phyloP scores from a whole-genome alignment of 2,113 vertebrate species.

The Rhizomys pruinosus region DNA sequence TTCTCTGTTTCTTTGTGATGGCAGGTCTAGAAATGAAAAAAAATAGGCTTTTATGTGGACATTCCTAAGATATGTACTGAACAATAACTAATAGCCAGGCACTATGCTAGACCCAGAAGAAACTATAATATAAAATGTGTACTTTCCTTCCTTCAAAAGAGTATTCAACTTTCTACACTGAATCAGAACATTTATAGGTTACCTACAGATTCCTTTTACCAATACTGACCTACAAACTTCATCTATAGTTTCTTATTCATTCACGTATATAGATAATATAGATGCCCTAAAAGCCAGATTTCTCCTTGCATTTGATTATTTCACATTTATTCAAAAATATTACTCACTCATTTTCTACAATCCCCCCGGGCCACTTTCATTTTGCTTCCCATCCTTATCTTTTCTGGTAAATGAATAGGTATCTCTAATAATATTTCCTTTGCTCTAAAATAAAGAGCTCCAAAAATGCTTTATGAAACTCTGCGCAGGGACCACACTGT shows the following conservation, averaged over 20 bases:
- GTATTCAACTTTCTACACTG: background rate
- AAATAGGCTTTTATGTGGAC: background rate
- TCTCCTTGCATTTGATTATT: background rate
- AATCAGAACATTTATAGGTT: background rate
- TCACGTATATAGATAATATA: background rate
- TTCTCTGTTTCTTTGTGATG: background rate
- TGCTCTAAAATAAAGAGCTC: constrained; percentile 39
- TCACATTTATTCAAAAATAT: background rate
- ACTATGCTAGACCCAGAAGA: background rate
- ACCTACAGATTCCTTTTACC: background rate
- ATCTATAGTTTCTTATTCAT: background rate
- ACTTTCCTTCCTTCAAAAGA: constrained; percentile 24
- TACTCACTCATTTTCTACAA: background rate
- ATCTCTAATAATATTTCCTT: background rate
- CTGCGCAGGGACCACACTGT: constrained; percentile 19
- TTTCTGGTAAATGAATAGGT: background rate
- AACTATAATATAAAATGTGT: background rate
- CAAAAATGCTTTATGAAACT: constrained; percentile 48
- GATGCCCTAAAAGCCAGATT: background rate
- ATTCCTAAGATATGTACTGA: background rate
- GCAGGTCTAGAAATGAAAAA: background rate
- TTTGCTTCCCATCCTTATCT: background rate
- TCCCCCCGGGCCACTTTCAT: constrained; percentile 11
- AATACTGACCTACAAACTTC: background rate
- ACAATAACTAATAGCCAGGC: background rate